These are phyloP conservation scores for Lates japonicus DNA, from an alignment of 2,797 vertebrate genomes.

Conservation along the genomic window DNA sequence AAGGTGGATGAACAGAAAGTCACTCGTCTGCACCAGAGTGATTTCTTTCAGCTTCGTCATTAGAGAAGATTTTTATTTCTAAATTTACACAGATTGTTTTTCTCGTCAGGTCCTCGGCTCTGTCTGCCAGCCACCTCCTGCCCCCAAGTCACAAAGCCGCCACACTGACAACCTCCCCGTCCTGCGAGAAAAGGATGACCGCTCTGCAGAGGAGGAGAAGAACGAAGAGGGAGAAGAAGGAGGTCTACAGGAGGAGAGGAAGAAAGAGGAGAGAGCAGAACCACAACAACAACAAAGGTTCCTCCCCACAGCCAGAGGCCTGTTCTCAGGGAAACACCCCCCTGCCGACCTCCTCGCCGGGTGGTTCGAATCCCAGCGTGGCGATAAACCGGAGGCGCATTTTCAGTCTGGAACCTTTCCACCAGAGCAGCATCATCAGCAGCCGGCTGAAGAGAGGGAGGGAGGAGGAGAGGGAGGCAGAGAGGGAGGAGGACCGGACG, in stretches of 20 bases:
- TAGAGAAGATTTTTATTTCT: too few relatives aligned
- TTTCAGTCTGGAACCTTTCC: constrained; percentile 86
- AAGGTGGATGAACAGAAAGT: too few relatives aligned
- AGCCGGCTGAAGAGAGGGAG: constrained; percentile 78
- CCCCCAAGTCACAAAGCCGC: constrained; percentile 41
- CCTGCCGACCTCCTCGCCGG: background rate
- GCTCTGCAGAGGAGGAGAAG: background rate
- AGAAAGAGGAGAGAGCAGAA: constrained; percentile 31
- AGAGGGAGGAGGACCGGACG: constrained; percentile 49
- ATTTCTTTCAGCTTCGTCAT: too few relatives aligned
- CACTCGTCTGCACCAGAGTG: too few relatives aligned
- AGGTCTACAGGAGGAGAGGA: constrained; percentile 22
- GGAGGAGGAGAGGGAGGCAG: constrained; percentile 56
- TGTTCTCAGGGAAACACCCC: constrained; percentile 36
- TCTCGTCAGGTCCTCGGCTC: constrained; percentile 48
- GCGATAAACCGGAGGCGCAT: constrained; percentile 80
- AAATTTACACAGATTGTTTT: background rate
- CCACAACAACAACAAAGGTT: constrained; percentile 15
- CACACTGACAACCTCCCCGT: constrained; percentile 18
- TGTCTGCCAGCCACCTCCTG: constrained; percentile 53
- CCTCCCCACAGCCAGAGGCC: background rate
- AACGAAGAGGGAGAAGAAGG: constrained; percentile 17
- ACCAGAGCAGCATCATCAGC: constrained; percentile 84
- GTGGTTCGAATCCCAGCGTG: constrained; percentile 64
- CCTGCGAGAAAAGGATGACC: constrained; percentile 16